Base-by-base conservation (phyloP, 1,140 invertebrate genomes). In the Heterodera carotae region DNA sequence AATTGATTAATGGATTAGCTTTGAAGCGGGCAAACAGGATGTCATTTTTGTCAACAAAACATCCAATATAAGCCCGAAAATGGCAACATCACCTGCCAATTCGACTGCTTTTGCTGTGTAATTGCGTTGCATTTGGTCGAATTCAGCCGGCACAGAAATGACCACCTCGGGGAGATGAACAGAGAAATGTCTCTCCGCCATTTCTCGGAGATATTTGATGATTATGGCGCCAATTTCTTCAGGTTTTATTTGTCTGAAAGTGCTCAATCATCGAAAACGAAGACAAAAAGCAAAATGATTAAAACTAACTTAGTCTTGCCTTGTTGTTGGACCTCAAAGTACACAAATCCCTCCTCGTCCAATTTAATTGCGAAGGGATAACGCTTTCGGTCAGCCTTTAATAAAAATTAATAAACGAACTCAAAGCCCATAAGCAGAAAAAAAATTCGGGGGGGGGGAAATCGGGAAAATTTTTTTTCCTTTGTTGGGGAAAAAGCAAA, bases 141-240 rank as follows among this genome's bases (percentile, higher is more conserved):
- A 87, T 76, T 87, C 86, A 15, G 86, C 87, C 18, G 86, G 86
- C 15, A 87, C 87, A 0, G 86, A 88, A 22, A 87, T 87, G 10
- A 87, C 86, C 3, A 80, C 59, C 68, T 88, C 76, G 31, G 76
- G 77, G 27, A 86, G 78, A 15, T 27, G 48, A 8, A 60, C 76
- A 33, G 56, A 64, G 34, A 81, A 56, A 29, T 81, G 59, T 48
- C 80, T 73, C 33, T 84, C 81, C 1, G 86, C 84, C 33, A 77
- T 74, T 22, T 78, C 60, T 67, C 75, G 83, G 22, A 87, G 53
- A 77, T 87, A 88, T n/a, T 69, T 43, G n/a, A 87, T 77, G 29
- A 87, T 87, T 2, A 85, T 75, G 2, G 85, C 34, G 34, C 86
- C 86, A 43, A 87, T 76, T 56, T 87, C 79, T 76, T 87, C 85